Percentiles rank a stretch among this genome's conserved stretches.
phyloP scores from a whole-genome alignment of 2,113 vertebrate species.

The Alces alces region DNA sequence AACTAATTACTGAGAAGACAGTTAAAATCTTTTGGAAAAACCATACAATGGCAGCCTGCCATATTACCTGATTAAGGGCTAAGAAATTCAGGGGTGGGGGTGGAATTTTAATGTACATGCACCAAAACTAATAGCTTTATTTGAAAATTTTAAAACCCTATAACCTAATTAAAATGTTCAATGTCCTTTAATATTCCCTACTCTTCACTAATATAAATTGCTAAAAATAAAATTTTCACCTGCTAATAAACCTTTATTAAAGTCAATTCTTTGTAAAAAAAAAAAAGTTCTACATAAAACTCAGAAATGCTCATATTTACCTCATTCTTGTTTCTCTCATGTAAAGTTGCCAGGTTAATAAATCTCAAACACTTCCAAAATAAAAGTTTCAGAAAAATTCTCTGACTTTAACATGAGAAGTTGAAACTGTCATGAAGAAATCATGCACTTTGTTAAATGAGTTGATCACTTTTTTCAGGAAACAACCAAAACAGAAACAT shows the following conservation, averaged over 20 bases:
- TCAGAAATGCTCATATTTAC: not conserved
- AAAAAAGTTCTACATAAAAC: not conserved
- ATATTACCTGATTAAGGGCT: not conserved
- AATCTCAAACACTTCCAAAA: conserved; percentile 18
- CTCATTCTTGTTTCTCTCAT: not conserved
- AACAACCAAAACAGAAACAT: conserved; percentile 39
- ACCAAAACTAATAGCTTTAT: not conserved
- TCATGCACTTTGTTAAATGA: not conserved
- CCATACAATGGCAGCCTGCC: not conserved
- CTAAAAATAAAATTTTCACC: not conserved
- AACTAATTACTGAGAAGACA: not conserved
- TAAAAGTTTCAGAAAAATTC: not conserved
- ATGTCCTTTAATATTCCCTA: not conserved
- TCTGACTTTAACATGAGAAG: not conserved
- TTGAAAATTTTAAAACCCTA: conserved; percentile 23
- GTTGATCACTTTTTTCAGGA: not conserved
- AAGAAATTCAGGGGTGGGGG: not conserved
- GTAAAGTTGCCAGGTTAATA: not conserved
- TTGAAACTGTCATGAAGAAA: not conserved
- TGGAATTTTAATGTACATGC: not conserved
- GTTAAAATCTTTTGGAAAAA: not conserved
- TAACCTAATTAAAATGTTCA: not conserved
- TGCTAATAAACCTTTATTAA: not conserved
- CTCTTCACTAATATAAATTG: not conserved
- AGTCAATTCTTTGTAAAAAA: not conserved